Conservation (phyloP, 2,113 vertebrate genomes). For the Charadrius vociferus region DNA sequence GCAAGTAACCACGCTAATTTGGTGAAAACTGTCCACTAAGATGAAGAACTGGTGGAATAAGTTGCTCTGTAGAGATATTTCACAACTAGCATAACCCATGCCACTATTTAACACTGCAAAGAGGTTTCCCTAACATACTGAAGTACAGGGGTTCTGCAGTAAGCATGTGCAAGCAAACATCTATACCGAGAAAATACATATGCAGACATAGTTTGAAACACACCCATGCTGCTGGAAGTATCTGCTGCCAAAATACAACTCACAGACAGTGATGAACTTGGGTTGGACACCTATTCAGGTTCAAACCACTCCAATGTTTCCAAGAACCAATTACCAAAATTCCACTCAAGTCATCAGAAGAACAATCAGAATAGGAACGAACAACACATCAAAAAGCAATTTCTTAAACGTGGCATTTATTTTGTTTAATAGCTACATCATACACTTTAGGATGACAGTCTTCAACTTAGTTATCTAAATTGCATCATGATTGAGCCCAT, state of each 20-base stretch:
- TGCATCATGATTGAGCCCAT: conserved; percentile 35
- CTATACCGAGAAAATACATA: background rate
- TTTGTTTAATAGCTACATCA: conserved; percentile 45
- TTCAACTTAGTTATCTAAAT: conserved; percentile 41
- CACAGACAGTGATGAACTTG: background rate
- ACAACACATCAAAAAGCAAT: conserved; percentile 18
- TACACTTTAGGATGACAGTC: background rate
- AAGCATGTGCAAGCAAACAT: background rate
- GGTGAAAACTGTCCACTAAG: background rate
- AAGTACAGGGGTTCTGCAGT: fast-evolving
- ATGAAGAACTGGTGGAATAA: background rate
- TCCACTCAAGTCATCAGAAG: background rate
- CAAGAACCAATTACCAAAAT: background rate
- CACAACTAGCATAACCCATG: background rate
- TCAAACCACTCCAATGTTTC: background rate
- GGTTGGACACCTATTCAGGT: background rate
- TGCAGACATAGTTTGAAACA: background rate
- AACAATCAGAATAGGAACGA: background rate
- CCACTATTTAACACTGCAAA: background rate
- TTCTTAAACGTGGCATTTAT: conserved; percentile 5
- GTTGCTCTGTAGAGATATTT: background rate
- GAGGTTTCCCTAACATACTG: background rate
- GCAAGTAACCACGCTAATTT: background rate
- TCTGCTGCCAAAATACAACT: background rate
- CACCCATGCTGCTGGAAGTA: background rate